Percentiles rank a stretch among this genome's conserved stretches.
Conservation (phyloP, 2,888 invertebrate species). For the Bhutanitis thaidina region DNA sequence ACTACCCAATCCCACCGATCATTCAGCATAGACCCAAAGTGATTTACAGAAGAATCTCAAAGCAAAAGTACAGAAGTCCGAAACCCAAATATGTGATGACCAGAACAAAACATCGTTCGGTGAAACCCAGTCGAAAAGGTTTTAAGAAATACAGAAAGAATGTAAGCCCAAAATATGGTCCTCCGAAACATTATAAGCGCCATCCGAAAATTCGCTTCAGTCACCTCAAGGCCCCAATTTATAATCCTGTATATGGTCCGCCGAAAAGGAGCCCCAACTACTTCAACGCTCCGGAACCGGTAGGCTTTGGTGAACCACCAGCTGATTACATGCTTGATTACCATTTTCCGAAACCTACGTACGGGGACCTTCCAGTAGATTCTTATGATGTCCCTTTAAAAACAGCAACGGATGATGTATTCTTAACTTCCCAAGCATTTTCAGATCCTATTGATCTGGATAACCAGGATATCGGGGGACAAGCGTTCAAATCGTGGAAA, state of each 20-base stretch:
- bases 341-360: slow-evolving; percentile 31
- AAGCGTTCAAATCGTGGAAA: not conserved
- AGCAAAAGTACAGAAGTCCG: slow-evolving; percentile 34
- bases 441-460: slow-evolving; percentile 5
- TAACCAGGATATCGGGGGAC: not conserved
- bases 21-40: slow-evolving; percentile 46
- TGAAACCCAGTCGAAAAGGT: slow-evolving; percentile 39
- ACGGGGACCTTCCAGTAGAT: slow-evolving; percentile 51
- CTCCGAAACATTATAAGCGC: slow-evolving; percentile 35
- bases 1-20: slow-evolving; percentile 39
- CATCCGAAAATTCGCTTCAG: slow-evolving; percentile 38
- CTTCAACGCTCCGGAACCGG: slow-evolving; percentile 34
- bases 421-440: not conserved
- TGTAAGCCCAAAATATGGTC: slow-evolving; percentile 36
- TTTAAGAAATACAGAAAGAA: slow-evolving; percentile 45
- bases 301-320: slow-evolving; percentile 62
- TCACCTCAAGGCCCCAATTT: slow-evolving; percentile 31
- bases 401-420: slow-evolving; percentile 15
- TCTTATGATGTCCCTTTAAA: slow-evolving; percentile 52
- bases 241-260: slow-evolving; percentile 35
- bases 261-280: slow-evolving; percentile 34
- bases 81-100: slow-evolving; percentile 40
- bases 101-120: slow-evolving; percentile 39
- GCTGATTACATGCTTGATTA: slow-evolving; percentile 30
- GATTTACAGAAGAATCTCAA: slow-evolving; percentile 46